phyloP scores from a whole-genome alignment of 2,797 vertebrate species.

The Lindbergichthys nudifrons region DNA sequence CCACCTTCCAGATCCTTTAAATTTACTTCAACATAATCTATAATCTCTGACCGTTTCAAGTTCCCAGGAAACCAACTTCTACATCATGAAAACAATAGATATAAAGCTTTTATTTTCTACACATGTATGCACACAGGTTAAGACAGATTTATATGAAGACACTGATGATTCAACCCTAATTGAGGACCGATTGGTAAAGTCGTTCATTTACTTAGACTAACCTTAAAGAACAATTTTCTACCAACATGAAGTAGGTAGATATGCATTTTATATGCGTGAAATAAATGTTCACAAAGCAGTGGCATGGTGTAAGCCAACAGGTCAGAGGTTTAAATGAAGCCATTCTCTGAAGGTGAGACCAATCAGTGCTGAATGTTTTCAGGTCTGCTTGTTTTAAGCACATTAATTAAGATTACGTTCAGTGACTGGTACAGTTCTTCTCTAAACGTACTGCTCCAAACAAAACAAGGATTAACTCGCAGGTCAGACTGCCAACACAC shows the following conservation, averaged over 20 bases:
- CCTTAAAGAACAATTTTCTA: background rate
- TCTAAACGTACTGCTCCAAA: conserved; percentile 53
- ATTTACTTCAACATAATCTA: background rate
- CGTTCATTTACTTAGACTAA: background rate
- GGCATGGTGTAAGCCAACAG: conserved; percentile 13
- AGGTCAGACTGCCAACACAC: conserved; percentile 43
- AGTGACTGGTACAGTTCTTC: conserved; percentile 61
- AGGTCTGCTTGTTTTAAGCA: conserved; percentile 47
- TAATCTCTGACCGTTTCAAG: conserved; percentile 4
- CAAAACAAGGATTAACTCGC: conserved; percentile 67
- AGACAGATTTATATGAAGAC: background rate
- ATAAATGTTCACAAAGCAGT: conserved; percentile 1
- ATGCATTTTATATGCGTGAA: background rate
- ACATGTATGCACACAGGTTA: background rate
- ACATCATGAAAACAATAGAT: background rate
- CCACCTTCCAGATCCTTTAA: background rate
- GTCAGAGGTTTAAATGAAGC: conserved; percentile 39
- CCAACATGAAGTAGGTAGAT: background rate
- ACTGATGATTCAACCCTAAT: conserved; percentile 3
- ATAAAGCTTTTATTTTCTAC: background rate
- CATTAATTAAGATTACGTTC: conserved; percentile 57
- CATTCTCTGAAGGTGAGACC: conserved; percentile 34
- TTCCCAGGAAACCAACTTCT: background rate
- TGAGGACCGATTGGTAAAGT: background rate
- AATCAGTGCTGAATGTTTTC: conserved; percentile 42